Percentiles rank a stretch among this genome's conserved stretches.
These are phyloP conservation scores for Pemphigus obesinymphae DNA, from an alignment of 1,140 invertebrate genomes.

Conservation along the genomic window DNA sequence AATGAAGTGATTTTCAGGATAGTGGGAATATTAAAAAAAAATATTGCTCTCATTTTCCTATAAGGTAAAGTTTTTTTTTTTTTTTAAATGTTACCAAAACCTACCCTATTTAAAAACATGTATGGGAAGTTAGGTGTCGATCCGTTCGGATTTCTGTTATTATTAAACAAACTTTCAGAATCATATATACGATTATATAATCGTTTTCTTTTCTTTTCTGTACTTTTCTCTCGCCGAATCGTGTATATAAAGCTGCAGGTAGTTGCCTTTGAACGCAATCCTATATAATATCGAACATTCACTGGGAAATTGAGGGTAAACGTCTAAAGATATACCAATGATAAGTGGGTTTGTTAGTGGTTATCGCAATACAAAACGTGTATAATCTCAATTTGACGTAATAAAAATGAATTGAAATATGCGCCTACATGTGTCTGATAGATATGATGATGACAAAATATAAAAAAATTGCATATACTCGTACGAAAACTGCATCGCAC, in stretches of 20 bases:
- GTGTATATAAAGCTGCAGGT: too few species aligned
- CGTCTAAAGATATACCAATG: neutral
- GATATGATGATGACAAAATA: neutral
- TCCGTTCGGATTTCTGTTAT: too few species aligned
- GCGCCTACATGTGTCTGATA: neutral
- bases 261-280: neutral
- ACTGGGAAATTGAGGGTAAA: neutral
- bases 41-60: too few species aligned
- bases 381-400: neutral
- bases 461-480: neutral
- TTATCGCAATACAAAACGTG: neutral
- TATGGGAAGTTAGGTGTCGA: too few species aligned
- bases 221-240: too few species aligned
- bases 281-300: neutral
- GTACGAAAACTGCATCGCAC: neutral
- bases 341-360: conserved; percentile 10
- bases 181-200: too few species aligned
- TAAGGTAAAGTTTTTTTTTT: too few species aligned
- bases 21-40: too few species aligned
- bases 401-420: neutral
- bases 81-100: too few species aligned
- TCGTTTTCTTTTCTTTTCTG: conserved; percentile 10
- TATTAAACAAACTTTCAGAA: too few species aligned
- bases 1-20: too few species aligned
- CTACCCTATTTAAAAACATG: too few species aligned